Percentiles rank a stretch among this genome's conserved stretches.
These are phyloP conservation scores for Eurystomus gularis DNA, from an alignment of 2,113 vertebrate species.

Conservation along the genomic window DNA sequence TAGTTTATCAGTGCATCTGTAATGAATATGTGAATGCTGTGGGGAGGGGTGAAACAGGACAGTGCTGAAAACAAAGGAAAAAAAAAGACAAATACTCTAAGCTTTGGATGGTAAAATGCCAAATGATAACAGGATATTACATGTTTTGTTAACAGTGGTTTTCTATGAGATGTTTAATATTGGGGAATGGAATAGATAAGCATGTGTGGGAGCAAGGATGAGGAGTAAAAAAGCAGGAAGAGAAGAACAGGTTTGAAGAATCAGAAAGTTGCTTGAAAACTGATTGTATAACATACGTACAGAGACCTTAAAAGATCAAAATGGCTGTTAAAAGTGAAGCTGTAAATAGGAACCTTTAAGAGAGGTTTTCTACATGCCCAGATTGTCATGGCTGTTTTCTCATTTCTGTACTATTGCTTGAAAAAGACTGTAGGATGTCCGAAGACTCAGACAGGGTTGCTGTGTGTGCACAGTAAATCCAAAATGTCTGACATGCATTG, in stretches of 20 bases:
- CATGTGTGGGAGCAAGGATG: background rate
- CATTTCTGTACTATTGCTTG: background rate
- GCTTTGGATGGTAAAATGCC: slow-evolving; percentile 24
- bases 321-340: background rate
- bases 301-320: background rate
- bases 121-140: slow-evolving; percentile 46
- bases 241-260: background rate
- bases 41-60: background rate
- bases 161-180: slow-evolving; percentile 25
- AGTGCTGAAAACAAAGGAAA: slow-evolving; percentile 17
- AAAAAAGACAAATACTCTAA: background rate
- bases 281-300: background rate
- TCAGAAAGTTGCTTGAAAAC: slow-evolving; percentile 3
- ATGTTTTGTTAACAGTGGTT: slow-evolving; percentile 28
- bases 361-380: background rate
- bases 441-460: background rate
- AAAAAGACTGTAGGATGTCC: background rate
- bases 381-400: background rate
- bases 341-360: background rate
- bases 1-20: slow-evolving; percentile 47
- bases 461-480: slow-evolving; percentile 18
- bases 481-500: slow-evolving; percentile 54
- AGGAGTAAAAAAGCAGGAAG: background rate
- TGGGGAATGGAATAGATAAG: slow-evolving; percentile 21
- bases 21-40: slow-evolving; percentile 19